Percentiles rank a stretch among this genome's conserved stretches.
Evolutionary conservation across 2,113 vertebrate species (phyloP).

Genomic region (Eurystomus gularis): DNA sequence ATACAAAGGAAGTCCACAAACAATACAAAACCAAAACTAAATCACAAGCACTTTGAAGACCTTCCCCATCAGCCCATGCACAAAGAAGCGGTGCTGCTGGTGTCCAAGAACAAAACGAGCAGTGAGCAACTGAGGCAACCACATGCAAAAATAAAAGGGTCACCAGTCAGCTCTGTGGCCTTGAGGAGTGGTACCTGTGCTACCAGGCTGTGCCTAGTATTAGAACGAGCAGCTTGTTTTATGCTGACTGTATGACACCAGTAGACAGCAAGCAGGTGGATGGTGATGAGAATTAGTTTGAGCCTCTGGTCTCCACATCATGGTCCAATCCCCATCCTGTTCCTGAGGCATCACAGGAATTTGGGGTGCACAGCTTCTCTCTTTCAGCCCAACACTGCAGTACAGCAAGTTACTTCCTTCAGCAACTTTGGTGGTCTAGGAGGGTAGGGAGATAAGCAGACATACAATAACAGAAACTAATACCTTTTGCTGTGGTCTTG

Average conservation of each 20-base stretch:
- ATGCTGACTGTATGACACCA: not conserved
- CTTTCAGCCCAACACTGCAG: not conserved
- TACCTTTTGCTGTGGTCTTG: constrained; percentile 97
- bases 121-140: not conserved
- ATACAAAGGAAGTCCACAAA: not conserved
- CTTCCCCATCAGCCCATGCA: not conserved
- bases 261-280: not conserved
- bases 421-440: not conserved
- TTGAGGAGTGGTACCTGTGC: not conserved
- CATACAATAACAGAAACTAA: not conserved
- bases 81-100: not conserved
- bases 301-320: not conserved
- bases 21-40: not conserved
- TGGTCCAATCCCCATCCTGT: not conserved
- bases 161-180: not conserved
- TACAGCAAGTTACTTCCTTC: not conserved
- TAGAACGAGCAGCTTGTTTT: not conserved
- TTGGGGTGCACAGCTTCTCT: not conserved
- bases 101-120: not conserved
- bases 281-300: not conserved
- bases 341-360: not conserved
- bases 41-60: not conserved
- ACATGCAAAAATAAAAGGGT: not conserved
- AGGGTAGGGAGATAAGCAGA: not conserved
- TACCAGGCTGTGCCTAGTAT: not conserved